Base-by-base conservation (phyloP, 2,888 invertebrate species). In the Alviniconcha strummeri region DNA sequence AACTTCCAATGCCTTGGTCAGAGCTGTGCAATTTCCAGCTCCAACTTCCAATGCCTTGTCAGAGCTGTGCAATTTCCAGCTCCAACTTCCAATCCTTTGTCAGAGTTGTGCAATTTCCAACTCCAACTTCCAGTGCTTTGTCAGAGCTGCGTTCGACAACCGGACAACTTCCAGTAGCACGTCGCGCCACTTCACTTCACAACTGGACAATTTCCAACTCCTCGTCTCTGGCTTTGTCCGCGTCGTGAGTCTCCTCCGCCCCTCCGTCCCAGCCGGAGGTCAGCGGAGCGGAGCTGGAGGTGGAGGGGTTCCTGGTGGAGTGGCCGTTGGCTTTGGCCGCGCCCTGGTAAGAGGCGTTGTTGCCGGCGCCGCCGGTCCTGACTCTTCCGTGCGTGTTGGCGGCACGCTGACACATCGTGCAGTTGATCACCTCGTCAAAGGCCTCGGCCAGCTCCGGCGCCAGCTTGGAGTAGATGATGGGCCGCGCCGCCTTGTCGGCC, bases 401-500 rank as follows among this genome's bases (percentile, higher is more conserved):
- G 57, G 83, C 81, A 60, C 84, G 82, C 80, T 72, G 64, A 71
- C 90, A 91, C 54, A 85, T 83, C 0, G 89, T 90, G 85, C 91
- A 91, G 86, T 91, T 91, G 17, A 91, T 89, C n/a, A 91, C 87
- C 76, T 90, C 90, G 84, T 91, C 91, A 81, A 90, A 91, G 54
- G 89, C 89, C 19, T 88, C 85, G 72, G 90, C 88, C 77, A 91
- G 90, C 84, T 91, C 90, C 11, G 89, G 88, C 13, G 91, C 89
- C 82, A 91, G 86, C 78, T 90, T 91, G 72, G 91, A 89, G 84
- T 91, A 91, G 36, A 91, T 88, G 64, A 91, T 86, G 9, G 91
- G 91, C 55, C 91, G 85, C 9, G 90, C 85, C 1, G 90, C 90
- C 84, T 89, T 88, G 84, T 90, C 90, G 17, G 90, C 85, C 83